These are phyloP conservation scores for Ceratitis capitata DNA, from an alignment of 1,140 invertebrate genomes.

Conservation along the genomic window DNA sequence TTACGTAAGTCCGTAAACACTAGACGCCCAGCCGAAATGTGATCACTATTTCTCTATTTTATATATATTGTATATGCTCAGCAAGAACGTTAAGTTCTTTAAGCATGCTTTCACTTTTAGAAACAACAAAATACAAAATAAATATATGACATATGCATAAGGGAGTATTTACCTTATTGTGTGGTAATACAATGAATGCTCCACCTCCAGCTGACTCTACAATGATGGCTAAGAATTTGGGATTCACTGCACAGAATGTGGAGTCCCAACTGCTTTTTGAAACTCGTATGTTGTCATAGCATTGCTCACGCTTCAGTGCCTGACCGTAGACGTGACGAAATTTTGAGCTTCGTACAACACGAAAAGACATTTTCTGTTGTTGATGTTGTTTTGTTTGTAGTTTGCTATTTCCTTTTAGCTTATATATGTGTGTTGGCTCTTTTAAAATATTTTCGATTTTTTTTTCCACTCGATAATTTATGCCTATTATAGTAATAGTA, in stretches of 20 bases:
- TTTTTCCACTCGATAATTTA: neutral
- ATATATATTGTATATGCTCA: neutral
- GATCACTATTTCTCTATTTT: neutral
- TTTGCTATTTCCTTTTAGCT: no score
- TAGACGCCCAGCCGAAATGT: neutral
- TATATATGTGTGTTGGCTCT: no score
- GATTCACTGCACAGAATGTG: conserved; percentile 98
- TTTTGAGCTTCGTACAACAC: conserved; percentile 94
- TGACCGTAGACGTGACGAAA: conserved; percentile 99
- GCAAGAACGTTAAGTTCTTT: neutral
- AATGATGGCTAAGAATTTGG: conserved; percentile 98
- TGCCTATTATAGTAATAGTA: neutral
- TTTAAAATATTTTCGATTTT: conserved; percentile 16
- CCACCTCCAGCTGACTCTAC: conserved; percentile 98
- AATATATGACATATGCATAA: neutral
- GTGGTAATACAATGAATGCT: conserved; percentile 96
- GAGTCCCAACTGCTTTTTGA: conserved; percentile 99
- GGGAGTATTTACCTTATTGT: conserved; percentile 83
- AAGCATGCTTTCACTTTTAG: neutral
- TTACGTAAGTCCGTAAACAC: no score
- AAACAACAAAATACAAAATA: neutral
- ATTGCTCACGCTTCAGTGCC: conserved; percentile 95
- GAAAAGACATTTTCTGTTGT: conserved; percentile 85
- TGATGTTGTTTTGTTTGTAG: neutral
- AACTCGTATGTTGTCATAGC: conserved; percentile 98